Conservation (phyloP, 2,113 vertebrate species). For the Cyphotilapia sp. region DNA sequence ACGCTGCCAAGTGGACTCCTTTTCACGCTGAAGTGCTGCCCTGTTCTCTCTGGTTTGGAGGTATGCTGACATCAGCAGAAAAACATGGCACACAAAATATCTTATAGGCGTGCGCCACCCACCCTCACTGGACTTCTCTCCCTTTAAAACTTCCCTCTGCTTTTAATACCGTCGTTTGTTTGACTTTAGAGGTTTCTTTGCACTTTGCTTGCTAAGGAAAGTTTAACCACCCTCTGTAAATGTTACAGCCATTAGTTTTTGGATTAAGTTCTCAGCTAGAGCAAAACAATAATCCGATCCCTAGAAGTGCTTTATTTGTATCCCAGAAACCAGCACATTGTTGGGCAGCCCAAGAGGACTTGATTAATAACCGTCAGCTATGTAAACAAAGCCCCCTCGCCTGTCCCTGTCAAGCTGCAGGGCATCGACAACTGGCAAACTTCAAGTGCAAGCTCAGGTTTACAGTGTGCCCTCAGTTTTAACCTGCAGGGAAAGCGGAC, state of each 20-base stretch:
- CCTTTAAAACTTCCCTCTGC: neutral
- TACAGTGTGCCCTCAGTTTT: neutral
- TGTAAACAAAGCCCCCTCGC: conserved; percentile 12
- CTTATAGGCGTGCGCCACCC: conserved; percentile 21
- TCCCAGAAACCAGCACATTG: neutral
- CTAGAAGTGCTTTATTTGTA: neutral
- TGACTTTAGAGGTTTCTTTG: conserved; percentile 34
- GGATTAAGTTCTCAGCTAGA: neutral
- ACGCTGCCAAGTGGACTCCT: conserved; percentile 16
- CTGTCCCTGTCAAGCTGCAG: neutral
- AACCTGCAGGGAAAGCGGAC: neutral
- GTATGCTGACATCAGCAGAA: conserved; percentile 63
- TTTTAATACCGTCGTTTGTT: conserved; percentile 12
- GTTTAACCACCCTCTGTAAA: conserved; percentile 8
- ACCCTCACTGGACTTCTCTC: conserved; percentile 11
- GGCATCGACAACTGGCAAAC: neutral
- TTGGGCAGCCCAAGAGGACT: neutral
- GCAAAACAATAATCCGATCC: neutral
- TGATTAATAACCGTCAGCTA: conserved; percentile 54
- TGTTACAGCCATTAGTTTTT: neutral
- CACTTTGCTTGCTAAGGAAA: conserved; percentile 13
- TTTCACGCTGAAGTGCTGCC: conserved; percentile 24
- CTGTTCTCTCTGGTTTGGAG: conserved; percentile 12
- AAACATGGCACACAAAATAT: conserved; percentile 37
- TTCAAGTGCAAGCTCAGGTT: conserved; percentile 41